Base-by-base conservation (phyloP, 2,888 invertebrate genomes). In the Acanthosepion pharaonis region DNA sequence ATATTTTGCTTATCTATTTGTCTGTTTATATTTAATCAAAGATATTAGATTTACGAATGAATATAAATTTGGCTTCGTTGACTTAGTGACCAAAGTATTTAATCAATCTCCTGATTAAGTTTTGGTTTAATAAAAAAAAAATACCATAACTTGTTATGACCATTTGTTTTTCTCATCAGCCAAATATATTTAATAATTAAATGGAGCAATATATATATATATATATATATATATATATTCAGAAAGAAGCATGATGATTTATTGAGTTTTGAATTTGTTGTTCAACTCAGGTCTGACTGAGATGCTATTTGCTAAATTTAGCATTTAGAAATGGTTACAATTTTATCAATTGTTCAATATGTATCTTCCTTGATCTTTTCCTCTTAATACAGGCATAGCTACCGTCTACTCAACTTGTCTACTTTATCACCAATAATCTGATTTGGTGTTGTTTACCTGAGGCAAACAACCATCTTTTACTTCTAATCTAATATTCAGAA, bases 401-500 rank as follows among this genome's bases (percentile, higher is more conserved):
- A n/a, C n/a, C 5, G 78, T n/a, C 33, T 11, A 59, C 23, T 20
- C 59, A 59, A 59, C 59, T 59, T 59, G 59, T 59, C 23, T 23
- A 23, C n/a, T 78, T 78, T 33, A 5, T 78, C 11, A n/a, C 33
- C 23, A n/a, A 33, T 78, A 78, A 78, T 78, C 78, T 78, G 78
- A 78, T 78, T 78, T 78, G 78, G 78, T 78, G 15, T n/a, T 78
- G 78, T 78, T 78, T 33, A 78, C 78, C 78, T 15, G 78, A 78
- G 18, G 78, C 78, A 78, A n/a, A 78, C 78, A 33, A 78, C 78
- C 78, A 11, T 78, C 78, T 78, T 78, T 78, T n/a, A n/a, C n/a
- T 78, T 78, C 78, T 78, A 78, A 78, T 78, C 78, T 78, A 78
- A 78, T 78, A 78, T 78, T 78, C n/a, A n/a, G n/a, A 78, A 59